Evolutionary conservation across 2,113 vertebrate species (phyloP), one percentile per base, ranked within the genome.

Genomic region (Saguinus midas): DNA sequence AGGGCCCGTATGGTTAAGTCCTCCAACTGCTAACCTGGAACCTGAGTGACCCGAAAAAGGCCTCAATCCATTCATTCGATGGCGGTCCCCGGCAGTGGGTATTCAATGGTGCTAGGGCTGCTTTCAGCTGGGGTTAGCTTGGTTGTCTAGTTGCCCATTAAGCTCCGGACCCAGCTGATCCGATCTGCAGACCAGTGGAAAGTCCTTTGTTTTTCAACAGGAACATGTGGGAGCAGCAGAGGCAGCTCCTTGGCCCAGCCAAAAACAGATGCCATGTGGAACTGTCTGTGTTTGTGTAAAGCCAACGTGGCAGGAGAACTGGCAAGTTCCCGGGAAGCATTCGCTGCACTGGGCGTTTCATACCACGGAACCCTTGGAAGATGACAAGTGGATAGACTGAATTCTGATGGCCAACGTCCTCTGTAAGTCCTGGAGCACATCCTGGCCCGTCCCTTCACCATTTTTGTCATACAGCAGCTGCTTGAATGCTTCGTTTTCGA

Each of bases 331-430:
- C 32, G 57, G 70, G 58, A 87, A 95, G 94, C 72, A 1, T 78
- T 82, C 29, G 35, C 68, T 1, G 50, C 93, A 76, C 97, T 58
- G 83, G 95, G 85, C 58, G 73, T 82, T 97, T 99, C 99, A 99
- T 97, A 99, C 99, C 52, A 99, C 86, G 64, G 99, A 99, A 92
- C 99, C 99, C 98, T 99, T 99, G 96, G 99, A 99, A 95, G 99
- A 99, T 32, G 99, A 99, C 98, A 99, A 99, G 98, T 99, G 99
- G 97, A 99, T 99, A 90, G 99, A 99, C 97, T 99, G 99, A 98
- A 99, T 99, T 97, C 99, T 99, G 93, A 98, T 98, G 96, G 99
- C 99, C 91, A 99, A 99, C 84, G 99, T 99, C 98, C 99, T 99
- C 99, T 99, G 99, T 97, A 99, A 99, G 98, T 99, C 99, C 87